phyloP scores from a whole-genome alignment of 1,140 invertebrate species.

The Littorina saxatilis region DNA sequence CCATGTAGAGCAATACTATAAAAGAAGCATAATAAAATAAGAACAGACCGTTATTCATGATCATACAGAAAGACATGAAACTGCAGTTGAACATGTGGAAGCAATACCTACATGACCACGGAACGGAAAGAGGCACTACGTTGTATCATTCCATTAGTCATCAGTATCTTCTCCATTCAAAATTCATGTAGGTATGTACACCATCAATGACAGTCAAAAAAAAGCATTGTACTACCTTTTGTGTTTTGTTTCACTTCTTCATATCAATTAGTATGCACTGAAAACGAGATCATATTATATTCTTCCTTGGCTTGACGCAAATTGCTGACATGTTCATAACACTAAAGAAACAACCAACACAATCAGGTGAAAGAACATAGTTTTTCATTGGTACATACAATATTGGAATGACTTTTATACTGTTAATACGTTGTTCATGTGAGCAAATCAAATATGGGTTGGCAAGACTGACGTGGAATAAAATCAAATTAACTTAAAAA shows the following conservation, averaged over 20 bases:
- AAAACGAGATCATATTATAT: slow-evolving; percentile 23
- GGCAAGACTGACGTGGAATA: slow-evolving; percentile 23
- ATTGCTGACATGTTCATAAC: neutral
- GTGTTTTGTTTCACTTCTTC: neutral
- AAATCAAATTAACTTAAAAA: slow-evolving; percentile 21
- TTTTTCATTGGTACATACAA: slow-evolving; percentile 18
- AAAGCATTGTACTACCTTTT: slow-evolving; percentile 1
- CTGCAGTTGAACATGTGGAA: neutral
- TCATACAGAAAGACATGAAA: neutral
- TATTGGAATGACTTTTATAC: slow-evolving; percentile 26
- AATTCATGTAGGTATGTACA: slow-evolving; percentile 16
- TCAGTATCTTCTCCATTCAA: slow-evolving; percentile 19
- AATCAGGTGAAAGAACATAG: slow-evolving; percentile 1
- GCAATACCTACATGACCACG: neutral
- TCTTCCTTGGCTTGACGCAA: neutral
- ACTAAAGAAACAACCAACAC: slow-evolving; percentile 9
- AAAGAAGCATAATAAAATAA: no score
- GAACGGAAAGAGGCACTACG: slow-evolving; percentile 14
- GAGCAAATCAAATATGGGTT: slow-evolving; percentile 19
- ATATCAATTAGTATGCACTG: neutral
- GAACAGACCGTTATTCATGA: neutral
- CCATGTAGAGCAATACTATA: slow-evolving; percentile 3
- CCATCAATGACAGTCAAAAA: slow-evolving; percentile 10
- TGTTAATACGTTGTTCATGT: slow-evolving; percentile 19
- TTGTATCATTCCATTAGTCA: neutral